Evolutionary conservation across 2,888 invertebrate species (phyloP).

Genomic region (Eristalis pertinax): DNA sequence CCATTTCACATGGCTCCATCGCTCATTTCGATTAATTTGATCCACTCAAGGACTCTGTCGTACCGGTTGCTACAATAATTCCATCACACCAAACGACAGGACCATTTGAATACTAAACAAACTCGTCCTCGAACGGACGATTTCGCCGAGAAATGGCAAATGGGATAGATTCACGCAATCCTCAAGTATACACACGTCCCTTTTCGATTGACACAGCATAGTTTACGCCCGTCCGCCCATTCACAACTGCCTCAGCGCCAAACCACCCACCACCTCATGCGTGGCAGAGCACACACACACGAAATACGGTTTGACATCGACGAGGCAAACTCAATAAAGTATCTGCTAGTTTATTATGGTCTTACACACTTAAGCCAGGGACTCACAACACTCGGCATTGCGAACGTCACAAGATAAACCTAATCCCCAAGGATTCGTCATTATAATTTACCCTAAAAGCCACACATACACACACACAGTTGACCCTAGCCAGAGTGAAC

Average conservation of each 20-base stretch:
- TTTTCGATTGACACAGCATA: constrained; percentile 9
- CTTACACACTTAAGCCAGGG: constrained; percentile 67
- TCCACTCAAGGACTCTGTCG: not conserved
- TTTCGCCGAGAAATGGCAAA: constrained; percentile 18
- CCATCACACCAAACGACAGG: constrained; percentile 13
- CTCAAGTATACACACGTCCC: constrained; percentile 3
- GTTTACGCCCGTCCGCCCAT: constrained; percentile 8
- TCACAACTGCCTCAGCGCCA: not conserved
- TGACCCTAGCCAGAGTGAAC: constrained; percentile 44
- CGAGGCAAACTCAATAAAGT: constrained; percentile 65
- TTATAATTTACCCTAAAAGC: constrained; percentile 67
- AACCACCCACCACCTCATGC: not conserved
- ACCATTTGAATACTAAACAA: constrained; percentile 23
- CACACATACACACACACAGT: constrained; percentile 63
- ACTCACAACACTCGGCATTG: constrained; percentile 49
- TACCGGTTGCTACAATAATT: constrained; percentile 14
- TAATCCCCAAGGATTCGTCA: constrained; percentile 67
- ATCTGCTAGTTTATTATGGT: constrained; percentile 67
- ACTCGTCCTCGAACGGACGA: constrained; percentile 26
- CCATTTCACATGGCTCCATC: constrained; percentile 1
- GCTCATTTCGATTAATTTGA: not conserved
- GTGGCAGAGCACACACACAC: not conserved
- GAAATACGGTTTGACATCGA: constrained; percentile 57
- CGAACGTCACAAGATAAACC: constrained; percentile 62
- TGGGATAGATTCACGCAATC: constrained; percentile 58